Percentiles rank a stretch among this genome's conserved stretches.
Evolutionary conservation across 1,140 invertebrate species (phyloP).

Genomic region (Drosophila triauraria): DNA sequence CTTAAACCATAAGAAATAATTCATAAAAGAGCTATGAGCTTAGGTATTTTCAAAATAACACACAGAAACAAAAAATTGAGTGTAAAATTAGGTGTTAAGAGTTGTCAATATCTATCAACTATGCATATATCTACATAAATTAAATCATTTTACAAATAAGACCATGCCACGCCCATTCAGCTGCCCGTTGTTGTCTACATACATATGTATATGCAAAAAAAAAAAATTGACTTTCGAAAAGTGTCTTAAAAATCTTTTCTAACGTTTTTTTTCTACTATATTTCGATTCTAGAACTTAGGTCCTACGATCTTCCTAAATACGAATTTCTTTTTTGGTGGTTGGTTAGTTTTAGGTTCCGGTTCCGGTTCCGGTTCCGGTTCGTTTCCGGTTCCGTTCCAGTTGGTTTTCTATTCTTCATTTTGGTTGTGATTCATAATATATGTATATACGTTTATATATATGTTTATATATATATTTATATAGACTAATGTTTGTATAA

Average conservation of each 20-base stretch:
- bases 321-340: constrained; percentile 17
- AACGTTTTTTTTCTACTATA: constrained; percentile 41
- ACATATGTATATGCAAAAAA: neutral
- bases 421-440: constrained; percentile 12
- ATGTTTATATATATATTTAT: constrained; percentile 14
- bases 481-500: constrained; percentile 46
- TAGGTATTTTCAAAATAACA: neutral
- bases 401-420: constrained; percentile 6
- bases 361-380: constrained; percentile 18
- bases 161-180: constrained; percentile 24
- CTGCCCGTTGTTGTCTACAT: constrained; percentile 23
- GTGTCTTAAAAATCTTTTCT: constrained; percentile 44
- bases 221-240: constrained; percentile 50
- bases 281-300: constrained; percentile 45
- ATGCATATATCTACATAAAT: neutral
- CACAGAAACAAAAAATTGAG: neutral
- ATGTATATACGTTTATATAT: neutral
- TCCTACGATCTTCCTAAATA: constrained; percentile 28
- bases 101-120: constrained; percentile 3
- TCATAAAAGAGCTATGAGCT: neutral
- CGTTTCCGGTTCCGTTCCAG: constrained; percentile 21
- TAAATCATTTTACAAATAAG: neutral
- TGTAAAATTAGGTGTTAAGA: neutral
- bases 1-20: constrained; percentile 16
- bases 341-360: constrained; percentile 35